A percentile compares a stretch with the other conserved stretches of the same genome.
phyloP scores from a whole-genome alignment of 2,888 invertebrate species.

The Omphaloscelis lunosa region DNA sequence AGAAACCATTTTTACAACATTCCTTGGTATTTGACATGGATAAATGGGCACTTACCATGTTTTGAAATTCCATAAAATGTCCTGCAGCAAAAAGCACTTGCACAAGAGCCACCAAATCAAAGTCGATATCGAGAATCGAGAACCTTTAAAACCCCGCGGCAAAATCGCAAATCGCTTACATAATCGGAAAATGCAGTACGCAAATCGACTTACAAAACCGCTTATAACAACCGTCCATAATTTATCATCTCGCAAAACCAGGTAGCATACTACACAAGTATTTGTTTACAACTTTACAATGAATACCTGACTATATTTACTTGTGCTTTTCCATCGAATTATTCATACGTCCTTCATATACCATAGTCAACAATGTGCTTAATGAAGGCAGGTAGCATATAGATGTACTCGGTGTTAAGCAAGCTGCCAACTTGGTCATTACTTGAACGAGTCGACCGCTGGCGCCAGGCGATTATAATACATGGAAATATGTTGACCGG shows the following conservation, averaged over 20 bases:
- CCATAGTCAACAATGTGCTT: slow-evolving; percentile 59
- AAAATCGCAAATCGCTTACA: slow-evolving; percentile 46
- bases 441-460: slow-evolving; percentile 56
- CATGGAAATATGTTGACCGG: slow-evolving; percentile 56
- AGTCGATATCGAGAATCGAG: slow-evolving; percentile 31
- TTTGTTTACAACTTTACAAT: slow-evolving; percentile 52
- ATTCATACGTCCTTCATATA: slow-evolving; percentile 62
- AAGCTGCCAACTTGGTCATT: slow-evolving; percentile 72
- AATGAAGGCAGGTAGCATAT: slow-evolving; percentile 60
- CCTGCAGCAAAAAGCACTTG: slow-evolving; percentile 33
- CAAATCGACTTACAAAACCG: slow-evolving; percentile 33
- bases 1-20: neutral
- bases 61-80: slow-evolving; percentile 24
- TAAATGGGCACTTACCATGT: slow-evolving; percentile 1
- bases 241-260: slow-evolving; percentile 41
- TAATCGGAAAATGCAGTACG: slow-evolving; percentile 47
- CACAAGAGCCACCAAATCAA: slow-evolving; percentile 35
- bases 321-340: slow-evolving; percentile 59
- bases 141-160: slow-evolving; percentile 32
- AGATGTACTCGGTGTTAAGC: slow-evolving; percentile 68
- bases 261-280: slow-evolving; percentile 31
- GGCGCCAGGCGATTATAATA: slow-evolving; percentile 61
- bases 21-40: neutral
- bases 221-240: slow-evolving; percentile 29
- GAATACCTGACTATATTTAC: slow-evolving; percentile 40